A percentile compares a stretch with the other conserved stretches of the same genome.
Conservation (phyloP, 2,888 invertebrate species). For the Chymomyza fuscimana region DNA sequence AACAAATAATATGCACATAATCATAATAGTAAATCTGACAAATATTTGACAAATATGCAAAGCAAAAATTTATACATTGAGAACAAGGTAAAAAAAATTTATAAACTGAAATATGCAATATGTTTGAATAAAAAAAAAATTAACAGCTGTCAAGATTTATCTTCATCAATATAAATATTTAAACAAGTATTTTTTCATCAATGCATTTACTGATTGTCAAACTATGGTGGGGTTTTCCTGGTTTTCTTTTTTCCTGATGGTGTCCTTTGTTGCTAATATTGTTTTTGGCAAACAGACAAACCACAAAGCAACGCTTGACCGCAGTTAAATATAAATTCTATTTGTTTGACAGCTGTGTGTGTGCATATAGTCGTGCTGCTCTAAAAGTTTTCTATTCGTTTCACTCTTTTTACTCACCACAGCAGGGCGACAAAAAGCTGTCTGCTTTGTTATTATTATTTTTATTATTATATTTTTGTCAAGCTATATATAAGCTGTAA, state of each 20-base stretch:
- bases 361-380: too few species aligned
- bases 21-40: background rate
- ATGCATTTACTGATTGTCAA: slow-evolving; percentile 27
- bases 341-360: slow-evolving; percentile 44
- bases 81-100: slow-evolving; percentile 9
- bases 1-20: slow-evolving; percentile 33
- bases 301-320: slow-evolving; percentile 34
- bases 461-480: slow-evolving; percentile 19
- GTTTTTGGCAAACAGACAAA: slow-evolving; percentile 13
- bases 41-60: slow-evolving; percentile 31
- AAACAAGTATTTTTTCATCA: slow-evolving; percentile 43
- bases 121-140: slow-evolving; percentile 18
- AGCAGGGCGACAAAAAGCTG: slow-evolving; percentile 26
- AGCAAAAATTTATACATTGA: slow-evolving; percentile 33
- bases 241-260: background rate
- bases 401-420: slow-evolving; percentile 13
- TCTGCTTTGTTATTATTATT: slow-evolving; percentile 6
- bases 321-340: slow-evolving; percentile 53
- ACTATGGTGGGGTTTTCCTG: background rate
- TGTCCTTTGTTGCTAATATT: slow-evolving; percentile 17
- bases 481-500: slow-evolving; percentile 18
- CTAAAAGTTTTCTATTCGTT: too few species aligned
- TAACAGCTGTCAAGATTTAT: slow-evolving; percentile 36
- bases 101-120: slow-evolving; percentile 7
- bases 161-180: slow-evolving; percentile 17